phyloP scores from a whole-genome alignment of 1,140 invertebrate species.

The Spodoptera litura region DNA sequence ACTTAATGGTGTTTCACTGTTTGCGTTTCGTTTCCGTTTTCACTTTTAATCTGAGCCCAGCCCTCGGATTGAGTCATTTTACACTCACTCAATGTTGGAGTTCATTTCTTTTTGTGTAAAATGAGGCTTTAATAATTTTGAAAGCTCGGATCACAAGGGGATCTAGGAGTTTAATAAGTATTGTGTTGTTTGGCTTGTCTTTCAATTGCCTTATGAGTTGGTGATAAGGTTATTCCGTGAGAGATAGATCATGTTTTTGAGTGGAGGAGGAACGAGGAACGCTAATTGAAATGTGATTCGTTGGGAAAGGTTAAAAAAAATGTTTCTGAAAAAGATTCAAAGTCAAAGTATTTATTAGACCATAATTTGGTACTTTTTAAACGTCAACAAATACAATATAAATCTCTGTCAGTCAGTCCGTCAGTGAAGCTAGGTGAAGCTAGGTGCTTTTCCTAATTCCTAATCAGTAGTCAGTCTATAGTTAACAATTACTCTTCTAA shows the following conservation, averaged over 20 bases:
- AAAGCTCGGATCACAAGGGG: constrained; percentile 35
- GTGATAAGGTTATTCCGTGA: not conserved
- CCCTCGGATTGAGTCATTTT: constrained; percentile 47
- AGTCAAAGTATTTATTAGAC: no score
- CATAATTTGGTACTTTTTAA: no score
- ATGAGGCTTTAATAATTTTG: constrained; percentile 46
- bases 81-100: constrained; percentile 37
- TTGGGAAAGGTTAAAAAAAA: no score
- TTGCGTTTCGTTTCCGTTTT: constrained; percentile 65
- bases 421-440: no score
- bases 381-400: no score
- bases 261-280: no score
- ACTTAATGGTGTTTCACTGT: constrained; percentile 75
- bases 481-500: no score
- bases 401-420: no score
- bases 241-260: not conserved
- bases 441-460: no score
- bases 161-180: constrained; percentile 30
- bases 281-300: no score
- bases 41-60: constrained; percentile 62
- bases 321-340: no score
- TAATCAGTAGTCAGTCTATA: no score
- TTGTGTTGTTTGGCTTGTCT: constrained; percentile 11
- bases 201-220: not conserved
- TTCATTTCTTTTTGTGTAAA: constrained; percentile 48